These are phyloP conservation scores for Xestia c-nigrum DNA, from an alignment of 2,888 invertebrate species.

Conservation along the genomic window DNA sequence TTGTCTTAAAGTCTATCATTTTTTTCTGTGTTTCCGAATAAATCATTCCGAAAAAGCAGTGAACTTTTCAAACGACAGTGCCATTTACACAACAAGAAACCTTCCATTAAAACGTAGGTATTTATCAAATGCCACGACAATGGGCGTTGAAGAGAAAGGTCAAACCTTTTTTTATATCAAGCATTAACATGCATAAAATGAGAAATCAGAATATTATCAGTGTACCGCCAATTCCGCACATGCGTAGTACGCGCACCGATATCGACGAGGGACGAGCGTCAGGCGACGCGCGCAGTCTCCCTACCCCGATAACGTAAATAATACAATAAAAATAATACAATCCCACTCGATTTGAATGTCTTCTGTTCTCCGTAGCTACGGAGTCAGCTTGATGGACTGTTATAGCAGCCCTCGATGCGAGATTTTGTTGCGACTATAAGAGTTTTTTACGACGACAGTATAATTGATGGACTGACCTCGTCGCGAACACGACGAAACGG, in stretches of 20 bases:
- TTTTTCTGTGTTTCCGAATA: not conserved
- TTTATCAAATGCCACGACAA: slow-evolving; percentile 73
- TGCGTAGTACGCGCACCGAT: slow-evolving; percentile 79
- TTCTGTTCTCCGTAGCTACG: slow-evolving; percentile 70
- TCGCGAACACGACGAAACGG: slow-evolving; percentile 52
- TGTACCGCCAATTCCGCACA: slow-evolving; percentile 82
- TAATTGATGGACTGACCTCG: slow-evolving; percentile 76
- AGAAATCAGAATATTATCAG: slow-evolving; percentile 87
- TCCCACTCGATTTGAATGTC: slow-evolving; percentile 83
- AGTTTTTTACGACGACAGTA: slow-evolving; percentile 73
- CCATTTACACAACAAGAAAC: slow-evolving; percentile 16
- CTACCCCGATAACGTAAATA: slow-evolving; percentile 83
- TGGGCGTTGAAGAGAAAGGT: slow-evolving; percentile 75
- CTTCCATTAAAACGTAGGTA: slow-evolving; percentile 62
- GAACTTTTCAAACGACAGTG: slow-evolving; percentile 14
- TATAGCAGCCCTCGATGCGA: slow-evolving; percentile 68
- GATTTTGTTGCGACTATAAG: slow-evolving; percentile 66
- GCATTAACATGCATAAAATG: slow-evolving; percentile 87
- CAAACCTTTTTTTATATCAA: slow-evolving; percentile 80
- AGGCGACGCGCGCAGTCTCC: slow-evolving; percentile 82
- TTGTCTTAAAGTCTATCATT: not conserved
- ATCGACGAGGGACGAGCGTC: slow-evolving; percentile 79
- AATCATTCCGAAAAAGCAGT: not conserved
- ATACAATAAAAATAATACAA: slow-evolving; percentile 88
- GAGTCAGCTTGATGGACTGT: slow-evolving; percentile 69